Conservation (phyloP, 2,113 vertebrate species). For the Nibea albiflora region DNA sequence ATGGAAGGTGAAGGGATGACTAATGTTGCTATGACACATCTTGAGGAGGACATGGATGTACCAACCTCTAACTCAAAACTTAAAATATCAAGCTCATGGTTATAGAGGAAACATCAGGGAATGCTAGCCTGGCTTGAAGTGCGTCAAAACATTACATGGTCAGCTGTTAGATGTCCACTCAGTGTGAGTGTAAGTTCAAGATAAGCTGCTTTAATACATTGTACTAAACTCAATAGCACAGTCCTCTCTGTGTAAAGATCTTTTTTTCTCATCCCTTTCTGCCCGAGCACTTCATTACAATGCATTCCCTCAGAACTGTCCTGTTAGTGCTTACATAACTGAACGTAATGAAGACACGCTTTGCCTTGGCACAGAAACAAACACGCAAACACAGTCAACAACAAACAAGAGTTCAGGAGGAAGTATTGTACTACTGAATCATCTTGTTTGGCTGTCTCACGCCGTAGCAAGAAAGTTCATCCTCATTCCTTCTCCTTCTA, state of each 20-base stretch:
- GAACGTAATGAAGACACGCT: not conserved
- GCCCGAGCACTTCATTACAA: conserved; percentile 17
- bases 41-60: not conserved
- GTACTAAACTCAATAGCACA: too few relatives aligned
- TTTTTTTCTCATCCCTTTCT: conserved; percentile 6
- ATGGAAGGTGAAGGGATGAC: not conserved
- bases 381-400: too few relatives aligned
- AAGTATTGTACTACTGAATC: not conserved
- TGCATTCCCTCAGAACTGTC: conserved; percentile 14
- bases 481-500: conserved; percentile 13
- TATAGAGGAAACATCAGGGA: too few relatives aligned
- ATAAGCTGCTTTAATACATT: not conserved
- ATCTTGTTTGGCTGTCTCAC: not conserved
- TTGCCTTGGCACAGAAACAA: conserved; percentile 11
- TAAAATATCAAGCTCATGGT: too few relatives aligned
- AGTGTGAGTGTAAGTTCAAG: not conserved
- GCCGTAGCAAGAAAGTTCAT: not conserved
- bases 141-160: not conserved
- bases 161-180: not conserved
- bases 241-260: conserved; percentile 1
- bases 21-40: not conserved
- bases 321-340: conserved; percentile 32
- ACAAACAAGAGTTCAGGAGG: not conserved
- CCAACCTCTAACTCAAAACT: not conserved
- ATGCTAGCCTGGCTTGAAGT: too few relatives aligned